Evolutionary conservation across 2,797 vertebrate species (phyloP).

Genomic region (Calcarius lapponicus): DNA sequence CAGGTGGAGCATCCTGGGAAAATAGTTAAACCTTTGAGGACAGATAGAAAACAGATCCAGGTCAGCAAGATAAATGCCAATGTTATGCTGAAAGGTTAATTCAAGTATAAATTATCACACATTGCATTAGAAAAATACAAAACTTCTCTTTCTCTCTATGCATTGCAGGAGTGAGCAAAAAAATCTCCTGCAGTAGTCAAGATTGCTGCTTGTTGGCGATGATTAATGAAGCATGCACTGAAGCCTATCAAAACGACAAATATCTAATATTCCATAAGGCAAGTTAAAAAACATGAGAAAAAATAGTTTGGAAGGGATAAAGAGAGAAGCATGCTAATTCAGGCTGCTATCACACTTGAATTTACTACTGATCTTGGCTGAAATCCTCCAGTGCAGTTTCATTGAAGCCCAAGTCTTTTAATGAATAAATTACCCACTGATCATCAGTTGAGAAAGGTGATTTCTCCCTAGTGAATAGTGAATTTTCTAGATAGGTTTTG

Average conservation of each 20-base stretch:
- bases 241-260: not conserved
- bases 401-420: not conserved
- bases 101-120: not conserved
- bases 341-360: not conserved
- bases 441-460: not conserved
- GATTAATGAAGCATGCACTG: not conserved
- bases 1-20: not conserved
- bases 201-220: not conserved
- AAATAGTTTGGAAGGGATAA: not conserved
- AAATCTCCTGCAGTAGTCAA: not conserved
- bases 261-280: not conserved
- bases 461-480: not conserved
- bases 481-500: not conserved
- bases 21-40: not conserved
- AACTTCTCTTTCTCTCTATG: not conserved
- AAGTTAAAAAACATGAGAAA: not conserved
- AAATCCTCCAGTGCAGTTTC: not conserved
- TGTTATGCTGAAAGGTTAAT: not conserved
- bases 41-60: not conserved
- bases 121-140: not conserved
- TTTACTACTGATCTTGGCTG: not conserved
- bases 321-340: not conserved
- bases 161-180: not conserved
- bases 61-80: not conserved
- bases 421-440: not conserved